phyloP scores from a whole-genome alignment of 2,797 vertebrate species.

The Tokudaia muenninki region DNA sequence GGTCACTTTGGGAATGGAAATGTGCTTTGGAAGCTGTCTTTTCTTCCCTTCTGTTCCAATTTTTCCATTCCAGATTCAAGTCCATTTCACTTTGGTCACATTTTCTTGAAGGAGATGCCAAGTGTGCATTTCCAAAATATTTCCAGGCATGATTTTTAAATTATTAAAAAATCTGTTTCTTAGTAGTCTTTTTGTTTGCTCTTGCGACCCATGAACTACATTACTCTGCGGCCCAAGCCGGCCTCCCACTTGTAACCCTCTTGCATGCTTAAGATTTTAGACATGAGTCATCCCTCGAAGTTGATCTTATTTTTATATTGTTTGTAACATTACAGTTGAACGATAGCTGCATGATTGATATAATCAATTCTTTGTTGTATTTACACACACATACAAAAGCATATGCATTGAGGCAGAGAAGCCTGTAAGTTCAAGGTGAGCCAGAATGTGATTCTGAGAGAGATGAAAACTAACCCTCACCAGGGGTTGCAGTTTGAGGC shows the following conservation, averaged over 20 bases:
- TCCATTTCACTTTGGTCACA: slow-evolving; percentile 29
- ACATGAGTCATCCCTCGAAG: not conserved
- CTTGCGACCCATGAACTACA: not conserved
- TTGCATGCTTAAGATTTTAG: not conserved
- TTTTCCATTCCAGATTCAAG: not conserved
- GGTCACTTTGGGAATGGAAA: not conserved
- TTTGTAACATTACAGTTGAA: slow-evolving; percentile 16
- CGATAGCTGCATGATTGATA: not conserved
- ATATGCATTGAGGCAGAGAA: not conserved
- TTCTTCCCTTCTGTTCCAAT: not conserved
- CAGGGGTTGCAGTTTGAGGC: not conserved
- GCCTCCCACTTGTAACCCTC: too few relatives aligned
- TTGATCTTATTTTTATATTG: slow-evolving; percentile 40
- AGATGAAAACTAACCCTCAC: not conserved
- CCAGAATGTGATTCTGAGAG: not conserved
- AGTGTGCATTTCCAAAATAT: slow-evolving; percentile 36
- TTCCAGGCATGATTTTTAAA: not conserved
- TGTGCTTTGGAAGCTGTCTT: not conserved
- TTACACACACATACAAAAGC: slow-evolving; percentile 8
- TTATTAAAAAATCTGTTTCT: slow-evolving; percentile 2
- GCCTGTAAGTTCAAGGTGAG: not conserved
- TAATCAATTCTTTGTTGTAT: slow-evolving; percentile 7
- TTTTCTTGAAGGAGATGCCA: not conserved
- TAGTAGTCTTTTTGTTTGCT: slow-evolving; percentile 1
- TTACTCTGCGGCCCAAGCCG: not conserved